Conservation (phyloP, 2,113 vertebrate genomes). For the Smithornis capensis region DNA sequence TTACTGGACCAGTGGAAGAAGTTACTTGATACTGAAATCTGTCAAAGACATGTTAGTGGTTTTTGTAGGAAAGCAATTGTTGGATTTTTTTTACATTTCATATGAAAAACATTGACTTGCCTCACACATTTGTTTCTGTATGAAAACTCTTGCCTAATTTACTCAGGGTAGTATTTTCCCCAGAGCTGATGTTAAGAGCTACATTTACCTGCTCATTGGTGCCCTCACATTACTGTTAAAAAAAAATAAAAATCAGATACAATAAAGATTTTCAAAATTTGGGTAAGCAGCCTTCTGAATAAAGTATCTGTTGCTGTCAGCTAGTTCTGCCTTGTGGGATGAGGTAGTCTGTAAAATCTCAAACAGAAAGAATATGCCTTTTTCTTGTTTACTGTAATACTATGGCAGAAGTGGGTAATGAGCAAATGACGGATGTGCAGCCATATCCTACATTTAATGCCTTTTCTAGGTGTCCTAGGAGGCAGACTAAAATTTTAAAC, state of each 20-base stretch:
- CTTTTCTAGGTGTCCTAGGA: neutral
- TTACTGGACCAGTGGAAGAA: neutral
- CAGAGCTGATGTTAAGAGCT: neutral
- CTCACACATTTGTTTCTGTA: neutral
- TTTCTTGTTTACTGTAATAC: neutral
- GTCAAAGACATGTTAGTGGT: neutral
- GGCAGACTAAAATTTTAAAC: neutral
- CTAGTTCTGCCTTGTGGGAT: neutral
- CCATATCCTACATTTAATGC: neutral
- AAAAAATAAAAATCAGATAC: neutral
- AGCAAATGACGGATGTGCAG: neutral
- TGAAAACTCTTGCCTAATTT: neutral
- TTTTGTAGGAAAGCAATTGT: neutral
- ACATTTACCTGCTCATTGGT: neutral
- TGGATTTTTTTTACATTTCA: neutral
- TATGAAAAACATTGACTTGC: neutral
- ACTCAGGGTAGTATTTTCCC: neutral
- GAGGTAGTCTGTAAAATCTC: neutral
- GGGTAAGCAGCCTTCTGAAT: neutral
- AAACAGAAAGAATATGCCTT: neutral
- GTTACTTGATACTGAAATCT: neutral
- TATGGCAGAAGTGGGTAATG: neutral
- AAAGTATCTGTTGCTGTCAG: neutral
- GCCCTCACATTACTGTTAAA: neutral
- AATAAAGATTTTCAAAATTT: neutral